Percentiles rank a stretch among this genome's conserved stretches.
phyloP scores from a whole-genome alignment of 2,888 invertebrate genomes.

The Drosophila histrio region DNA sequence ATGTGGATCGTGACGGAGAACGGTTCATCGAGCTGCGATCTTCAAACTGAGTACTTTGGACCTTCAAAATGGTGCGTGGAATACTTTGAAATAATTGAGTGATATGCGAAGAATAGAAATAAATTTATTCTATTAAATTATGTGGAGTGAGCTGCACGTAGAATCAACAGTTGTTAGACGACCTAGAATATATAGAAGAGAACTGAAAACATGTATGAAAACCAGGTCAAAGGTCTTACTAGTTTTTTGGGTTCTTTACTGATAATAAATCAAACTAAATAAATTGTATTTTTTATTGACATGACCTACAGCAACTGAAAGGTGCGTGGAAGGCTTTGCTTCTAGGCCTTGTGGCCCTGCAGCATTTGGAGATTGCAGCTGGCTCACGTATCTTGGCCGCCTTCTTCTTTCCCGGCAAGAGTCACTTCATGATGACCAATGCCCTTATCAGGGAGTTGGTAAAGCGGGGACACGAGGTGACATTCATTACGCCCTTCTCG shows the following conservation, averaged over 20 bases:
- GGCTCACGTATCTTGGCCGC: slow-evolving; percentile 83
- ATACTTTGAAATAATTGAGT: background rate
- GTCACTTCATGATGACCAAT: slow-evolving; percentile 84
- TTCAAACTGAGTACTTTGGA: background rate
- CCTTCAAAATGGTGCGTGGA: slow-evolving; percentile 9
- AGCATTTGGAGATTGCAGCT: slow-evolving; percentile 38
- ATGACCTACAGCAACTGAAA: slow-evolving; percentile 29
- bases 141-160: background rate
- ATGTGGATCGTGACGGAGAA: background rate
- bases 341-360: slow-evolving; percentile 54
- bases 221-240: too few species aligned
- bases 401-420: slow-evolving; percentile 83
- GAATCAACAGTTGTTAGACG: background rate
- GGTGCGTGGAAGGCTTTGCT: slow-evolving; percentile 17
- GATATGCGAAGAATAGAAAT: background rate
- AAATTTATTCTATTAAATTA: background rate
- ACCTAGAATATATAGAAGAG: too few species aligned
- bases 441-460: slow-evolving; percentile 83
- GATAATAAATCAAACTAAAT: background rate
- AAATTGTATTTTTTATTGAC: background rate
- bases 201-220: too few species aligned
- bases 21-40: background rate
- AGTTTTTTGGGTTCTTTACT: too few species aligned
- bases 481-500: slow-evolving; percentile 69
- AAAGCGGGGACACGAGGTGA: slow-evolving; percentile 84